Percentiles rank a stretch among this genome's conserved stretches.
These are phyloP conservation scores for Leucophenga montana DNA, from an alignment of 2,888 invertebrate genomes.

Conservation along the genomic window DNA sequence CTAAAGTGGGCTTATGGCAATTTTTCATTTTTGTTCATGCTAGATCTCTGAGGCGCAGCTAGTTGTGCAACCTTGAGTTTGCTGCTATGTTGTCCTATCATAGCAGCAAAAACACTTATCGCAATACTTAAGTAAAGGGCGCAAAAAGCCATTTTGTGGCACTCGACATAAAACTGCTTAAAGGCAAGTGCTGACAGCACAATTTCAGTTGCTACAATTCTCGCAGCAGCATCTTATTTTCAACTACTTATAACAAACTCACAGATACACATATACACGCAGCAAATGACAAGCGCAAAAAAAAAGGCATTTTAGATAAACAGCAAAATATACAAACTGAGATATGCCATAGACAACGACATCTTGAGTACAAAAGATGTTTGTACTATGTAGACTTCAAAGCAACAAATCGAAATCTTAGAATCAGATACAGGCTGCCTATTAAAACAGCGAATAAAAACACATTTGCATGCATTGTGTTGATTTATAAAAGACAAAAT, in stretches of 20 bases:
- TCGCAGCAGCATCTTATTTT: not conserved
- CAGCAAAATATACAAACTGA: not conserved
- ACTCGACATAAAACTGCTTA: not conserved
- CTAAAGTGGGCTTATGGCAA: too few relatives aligned
- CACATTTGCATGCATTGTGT: conserved; percentile 16
- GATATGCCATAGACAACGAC: not conserved
- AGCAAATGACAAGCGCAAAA: not conserved
- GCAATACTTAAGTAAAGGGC: too few relatives aligned
- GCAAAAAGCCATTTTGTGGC: not conserved
- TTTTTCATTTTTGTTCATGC: too few relatives aligned
- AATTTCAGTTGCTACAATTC: not conserved
- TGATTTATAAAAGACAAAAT: conserved; percentile 14
- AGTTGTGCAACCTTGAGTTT: too few relatives aligned
- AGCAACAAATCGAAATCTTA: not conserved
- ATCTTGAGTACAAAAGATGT: not conserved
- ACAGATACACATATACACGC: too few relatives aligned
- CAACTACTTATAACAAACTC: not conserved
- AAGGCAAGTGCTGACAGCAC: conserved; percentile 2
- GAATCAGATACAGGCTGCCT: too few relatives aligned
- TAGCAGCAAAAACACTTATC: too few relatives aligned
- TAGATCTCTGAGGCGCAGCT: too few relatives aligned
- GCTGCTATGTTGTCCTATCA: too few relatives aligned
- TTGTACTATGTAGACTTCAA: conserved; percentile 2
- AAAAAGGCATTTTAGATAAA: conserved; percentile 9
- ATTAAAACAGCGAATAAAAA: conserved; percentile 8